Conservation (phyloP, 2,888 invertebrate genomes). For the Brachyptera risi region DNA sequence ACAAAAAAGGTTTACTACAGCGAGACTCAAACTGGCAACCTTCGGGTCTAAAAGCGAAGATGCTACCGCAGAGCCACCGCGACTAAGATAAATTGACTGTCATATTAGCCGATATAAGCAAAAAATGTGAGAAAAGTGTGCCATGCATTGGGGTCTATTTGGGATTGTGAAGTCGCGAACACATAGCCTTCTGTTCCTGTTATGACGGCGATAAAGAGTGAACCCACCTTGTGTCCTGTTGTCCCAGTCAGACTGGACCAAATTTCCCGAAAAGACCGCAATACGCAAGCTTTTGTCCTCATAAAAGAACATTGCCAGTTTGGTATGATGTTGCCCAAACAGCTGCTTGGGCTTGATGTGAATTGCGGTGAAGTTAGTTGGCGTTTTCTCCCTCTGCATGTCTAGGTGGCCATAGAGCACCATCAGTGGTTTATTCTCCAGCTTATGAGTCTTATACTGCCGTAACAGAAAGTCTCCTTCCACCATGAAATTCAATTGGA, state of each 20-base stretch:
- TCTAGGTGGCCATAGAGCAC: conserved; percentile 76
- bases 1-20: too few species aligned
- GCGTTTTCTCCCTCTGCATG: conserved; percentile 45
- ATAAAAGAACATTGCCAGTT: conserved; percentile 84
- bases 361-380: conserved; percentile 59
- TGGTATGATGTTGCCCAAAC: conserved; percentile 88
- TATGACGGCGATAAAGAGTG: too few species aligned
- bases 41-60: too few species aligned
- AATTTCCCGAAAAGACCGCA: conserved; percentile 87
- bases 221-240: conserved; percentile 79
- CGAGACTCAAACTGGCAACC: too few species aligned
- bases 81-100: too few species aligned
- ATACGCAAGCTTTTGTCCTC: conserved; percentile 76
- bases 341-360: conserved; percentile 69
- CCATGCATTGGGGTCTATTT: too few species aligned
- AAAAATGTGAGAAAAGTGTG: too few species aligned
- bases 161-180: too few species aligned
- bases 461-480: conserved; percentile 79
- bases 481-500: conserved; percentile 93
- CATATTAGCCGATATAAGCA: too few species aligned
- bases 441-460: background rate
- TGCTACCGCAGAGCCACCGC: too few species aligned
- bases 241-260: conserved; percentile 89
- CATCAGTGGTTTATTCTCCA: conserved; percentile 58
- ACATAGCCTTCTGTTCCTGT: too few species aligned